Conservation (phyloP, 2,797 vertebrate genomes). For the Miichthys miiuy region DNA sequence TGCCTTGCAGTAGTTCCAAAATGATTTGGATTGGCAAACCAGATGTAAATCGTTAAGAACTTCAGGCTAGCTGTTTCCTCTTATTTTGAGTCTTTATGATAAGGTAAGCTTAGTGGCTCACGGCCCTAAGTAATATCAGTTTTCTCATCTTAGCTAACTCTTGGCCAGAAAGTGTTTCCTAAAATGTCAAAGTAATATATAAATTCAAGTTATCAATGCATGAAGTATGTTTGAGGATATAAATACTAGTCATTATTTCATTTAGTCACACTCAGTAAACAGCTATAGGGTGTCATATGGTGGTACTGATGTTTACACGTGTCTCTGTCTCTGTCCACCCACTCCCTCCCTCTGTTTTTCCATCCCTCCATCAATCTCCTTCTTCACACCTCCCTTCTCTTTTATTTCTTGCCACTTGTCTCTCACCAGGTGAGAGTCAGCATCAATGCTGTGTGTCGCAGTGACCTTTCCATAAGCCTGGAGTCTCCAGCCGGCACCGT, state of each 20-base stretch:
- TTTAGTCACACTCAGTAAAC: neutral
- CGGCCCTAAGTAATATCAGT: neutral
- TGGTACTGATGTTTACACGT: neutral
- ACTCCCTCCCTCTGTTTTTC: neutral
- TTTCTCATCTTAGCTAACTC: neutral
- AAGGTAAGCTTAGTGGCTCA: neutral
- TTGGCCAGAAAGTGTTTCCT: neutral
- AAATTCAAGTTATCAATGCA: neutral
- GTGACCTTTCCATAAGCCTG: conserved; percentile 76
- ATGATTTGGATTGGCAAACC: neutral
- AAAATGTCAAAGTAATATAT: neutral
- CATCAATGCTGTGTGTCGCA: conserved; percentile 74
- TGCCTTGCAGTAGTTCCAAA: conserved; percentile 21
- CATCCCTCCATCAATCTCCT: neutral
- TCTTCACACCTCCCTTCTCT: conserved; percentile 24
- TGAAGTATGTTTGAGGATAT: neutral
- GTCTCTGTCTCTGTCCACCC: neutral
- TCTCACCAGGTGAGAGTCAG: conserved; percentile 75
- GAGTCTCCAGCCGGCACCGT: conserved; percentile 73
- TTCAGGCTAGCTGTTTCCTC: neutral
- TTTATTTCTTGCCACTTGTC: conserved; percentile 24
- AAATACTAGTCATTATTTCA: neutral
- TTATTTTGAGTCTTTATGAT: neutral
- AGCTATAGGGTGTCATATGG: neutral
- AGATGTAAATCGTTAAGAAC: neutral